phyloP scores from a whole-genome alignment of 1,140 invertebrate species.

The Brachionus manjavacas region DNA sequence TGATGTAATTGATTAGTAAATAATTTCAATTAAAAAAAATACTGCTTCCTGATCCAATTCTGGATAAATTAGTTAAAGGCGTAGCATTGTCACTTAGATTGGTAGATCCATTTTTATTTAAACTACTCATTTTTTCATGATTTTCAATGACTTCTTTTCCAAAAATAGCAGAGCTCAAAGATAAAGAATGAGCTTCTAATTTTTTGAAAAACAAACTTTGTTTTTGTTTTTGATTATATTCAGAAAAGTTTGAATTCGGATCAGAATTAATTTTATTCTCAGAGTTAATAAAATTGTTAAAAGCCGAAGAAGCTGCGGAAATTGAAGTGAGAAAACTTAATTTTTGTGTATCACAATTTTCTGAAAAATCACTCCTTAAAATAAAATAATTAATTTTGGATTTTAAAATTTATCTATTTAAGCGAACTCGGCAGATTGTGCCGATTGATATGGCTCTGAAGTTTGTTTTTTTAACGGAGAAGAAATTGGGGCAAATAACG shows the following conservation, averaged over 20 bases:
- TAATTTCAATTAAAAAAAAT: too few species aligned
- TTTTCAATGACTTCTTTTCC: neutral
- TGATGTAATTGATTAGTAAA: too few species aligned
- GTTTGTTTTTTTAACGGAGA: neutral
- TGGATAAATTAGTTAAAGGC: neutral
- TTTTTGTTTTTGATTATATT: neutral
- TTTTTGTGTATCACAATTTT: neutral
- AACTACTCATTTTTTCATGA: neutral
- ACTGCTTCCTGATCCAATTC: too few species aligned
- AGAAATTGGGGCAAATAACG: neutral
- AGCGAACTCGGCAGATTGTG: neutral
- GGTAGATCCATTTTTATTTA: neutral
- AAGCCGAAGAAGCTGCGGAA: neutral
- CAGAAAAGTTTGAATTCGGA: neutral
- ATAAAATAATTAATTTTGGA: neutral
- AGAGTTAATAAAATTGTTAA: neutral
- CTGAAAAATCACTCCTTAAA: neutral
- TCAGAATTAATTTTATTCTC: neutral
- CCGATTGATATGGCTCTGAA: neutral
- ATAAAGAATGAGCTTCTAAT: conserved; percentile 33
- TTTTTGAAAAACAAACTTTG: conserved; percentile 33
- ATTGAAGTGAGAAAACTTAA: neutral
- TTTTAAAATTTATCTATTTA: neutral
- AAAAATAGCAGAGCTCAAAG: neutral
- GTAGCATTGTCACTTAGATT: neutral